These are phyloP conservation scores for Rotaria sp. DNA, from an alignment of 2,888 invertebrate species.

Conservation along the genomic window DNA sequence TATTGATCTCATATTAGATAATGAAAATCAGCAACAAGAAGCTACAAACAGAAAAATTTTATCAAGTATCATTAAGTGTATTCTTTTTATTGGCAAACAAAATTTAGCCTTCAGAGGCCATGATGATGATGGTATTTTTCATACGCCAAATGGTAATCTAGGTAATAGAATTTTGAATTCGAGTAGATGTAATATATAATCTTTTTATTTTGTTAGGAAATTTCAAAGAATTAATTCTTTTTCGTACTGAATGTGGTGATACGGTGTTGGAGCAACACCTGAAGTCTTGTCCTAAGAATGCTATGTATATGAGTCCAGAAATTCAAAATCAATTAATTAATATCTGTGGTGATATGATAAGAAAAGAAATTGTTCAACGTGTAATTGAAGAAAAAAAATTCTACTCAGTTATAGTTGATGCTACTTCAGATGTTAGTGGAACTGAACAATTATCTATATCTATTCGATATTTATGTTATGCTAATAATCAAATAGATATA, in stretches of 20 bases:
- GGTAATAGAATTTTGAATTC: not conserved
- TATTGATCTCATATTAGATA: too few species aligned
- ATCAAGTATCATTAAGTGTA: too few species aligned
- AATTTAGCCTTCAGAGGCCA: too few species aligned
- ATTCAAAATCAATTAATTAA: constrained; percentile 7
- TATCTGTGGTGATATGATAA: not conserved
- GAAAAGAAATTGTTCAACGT: not conserved
- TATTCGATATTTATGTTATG: not conserved
- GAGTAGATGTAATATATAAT: not conserved
- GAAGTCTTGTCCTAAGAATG: not conserved
- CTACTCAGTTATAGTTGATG: not conserved
- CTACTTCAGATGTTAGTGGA: not conserved
- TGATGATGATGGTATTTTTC: not conserved
- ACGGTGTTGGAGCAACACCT: not conserved
- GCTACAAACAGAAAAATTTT: too few species aligned
- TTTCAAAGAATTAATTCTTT: not conserved
- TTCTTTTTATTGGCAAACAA: too few species aligned
- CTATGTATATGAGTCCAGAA: not conserved
- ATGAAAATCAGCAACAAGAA: too few species aligned
- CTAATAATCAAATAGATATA: not conserved
- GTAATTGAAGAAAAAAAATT: not conserved
- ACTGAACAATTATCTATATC: not conserved
- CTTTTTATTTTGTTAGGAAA: not conserved
- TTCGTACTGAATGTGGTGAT: not conserved
- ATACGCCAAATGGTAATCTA: not conserved